These are phyloP conservation scores for Chauna torquata DNA, from an alignment of 2,113 vertebrate genomes.

Conservation along the genomic window DNA sequence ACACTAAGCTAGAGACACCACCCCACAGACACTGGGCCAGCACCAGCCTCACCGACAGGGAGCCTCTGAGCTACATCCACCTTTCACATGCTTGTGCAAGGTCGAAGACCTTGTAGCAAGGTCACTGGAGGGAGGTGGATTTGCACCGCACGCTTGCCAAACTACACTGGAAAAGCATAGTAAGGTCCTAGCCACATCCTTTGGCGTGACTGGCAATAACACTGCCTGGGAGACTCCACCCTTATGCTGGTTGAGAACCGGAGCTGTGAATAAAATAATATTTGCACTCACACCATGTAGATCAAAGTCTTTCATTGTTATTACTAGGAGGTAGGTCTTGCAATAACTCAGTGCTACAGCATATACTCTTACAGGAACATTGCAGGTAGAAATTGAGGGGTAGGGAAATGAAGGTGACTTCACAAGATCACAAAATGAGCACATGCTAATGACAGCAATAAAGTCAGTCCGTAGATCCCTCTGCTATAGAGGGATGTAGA, in stretches of 20 bases:
- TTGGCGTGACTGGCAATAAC: not conserved
- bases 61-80: not conserved
- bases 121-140: not conserved
- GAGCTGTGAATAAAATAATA: conserved; percentile 31
- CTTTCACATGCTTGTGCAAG: not conserved
- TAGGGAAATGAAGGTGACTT: not conserved
- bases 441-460: not conserved
- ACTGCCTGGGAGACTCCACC: conserved; percentile 36
- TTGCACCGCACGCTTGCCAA: not conserved
- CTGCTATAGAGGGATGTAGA: not conserved
- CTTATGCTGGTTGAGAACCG: not conserved
- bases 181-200: conserved; percentile 52
- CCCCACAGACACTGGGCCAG: not conserved
- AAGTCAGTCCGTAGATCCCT: not conserved
- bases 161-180: conserved; percentile 21
- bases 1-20: not conserved
- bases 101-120: not conserved
- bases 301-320: conserved; percentile 24
- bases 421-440: conserved; percentile 2
- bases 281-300: not conserved
- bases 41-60: rapidly evolving
- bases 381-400: conserved; percentile 5
- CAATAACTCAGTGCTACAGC: rapidly evolving
- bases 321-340: not conserved
- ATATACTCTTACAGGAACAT: not conserved